Evolutionary conservation across 2,797 vertebrate genomes (phyloP), one percentile per base, ranked within the genome.

Genomic region (Siniperca obscura): DNA sequence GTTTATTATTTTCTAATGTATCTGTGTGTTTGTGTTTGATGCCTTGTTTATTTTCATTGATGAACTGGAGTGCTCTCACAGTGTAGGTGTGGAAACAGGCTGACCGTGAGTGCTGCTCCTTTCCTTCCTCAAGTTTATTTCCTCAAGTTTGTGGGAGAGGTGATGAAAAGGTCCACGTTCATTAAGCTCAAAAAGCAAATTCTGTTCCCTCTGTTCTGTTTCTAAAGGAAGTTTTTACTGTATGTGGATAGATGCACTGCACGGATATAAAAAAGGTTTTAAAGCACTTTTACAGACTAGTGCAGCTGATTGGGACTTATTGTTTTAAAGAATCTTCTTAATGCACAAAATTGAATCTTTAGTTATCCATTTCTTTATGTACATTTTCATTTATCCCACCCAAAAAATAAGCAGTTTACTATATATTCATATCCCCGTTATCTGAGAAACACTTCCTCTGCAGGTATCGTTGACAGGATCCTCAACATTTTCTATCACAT

Each of bases 11-110:
- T 77, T 76, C 55, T 88, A 59, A 83, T 88, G 60, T 77, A 78
- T 81, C 50, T 77, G 79, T 83, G 69, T 84, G 68, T 87, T 85
- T 91, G 80, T 88, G 66, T 88, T 71, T 70, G 72, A 76, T 76
- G n/a, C 50, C n/a, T 57, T 87, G 86, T 83, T 74, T 88, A 80
- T 92, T 92, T 91, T 88, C 76, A 25, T 42, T 74, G 76, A 78
- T 81, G 87, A 76, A 67, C 77, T 57, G 69, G 16, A 53, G 69
- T 3, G 62, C 30, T 64, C 74, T 56, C 62, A 75, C 55, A 59
- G 72, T 70, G 78, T 76, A 92, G 88, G 80, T 89, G 87, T 89
- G 82, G 89, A 90, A 81, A 87, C 73, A 55, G 80, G 56, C 68
- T 52, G 80, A 78, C 71, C 62, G 68, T 22, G 55, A 57, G 62